Percentiles rank a stretch among this genome's conserved stretches.
Evolutionary conservation across 2,113 vertebrate genomes (phyloP).

Genomic region (Tachysurus fulvidraco): DNA sequence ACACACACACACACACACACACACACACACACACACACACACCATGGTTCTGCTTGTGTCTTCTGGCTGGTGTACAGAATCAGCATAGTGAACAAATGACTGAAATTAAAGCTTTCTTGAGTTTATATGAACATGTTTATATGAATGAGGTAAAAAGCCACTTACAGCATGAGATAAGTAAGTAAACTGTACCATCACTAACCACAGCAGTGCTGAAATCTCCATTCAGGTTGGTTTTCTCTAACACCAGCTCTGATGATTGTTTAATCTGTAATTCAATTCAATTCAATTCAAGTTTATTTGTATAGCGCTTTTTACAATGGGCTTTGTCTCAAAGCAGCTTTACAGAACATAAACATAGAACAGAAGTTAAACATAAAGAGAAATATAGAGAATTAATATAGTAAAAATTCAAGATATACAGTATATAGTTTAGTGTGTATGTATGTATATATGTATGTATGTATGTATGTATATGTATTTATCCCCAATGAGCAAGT

Average conservation of each 20-base stretch:
- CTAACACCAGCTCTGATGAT: neutral
- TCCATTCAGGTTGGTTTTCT: neutral
- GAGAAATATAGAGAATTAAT: too few relatives aligned
- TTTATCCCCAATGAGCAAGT: too few relatives aligned
- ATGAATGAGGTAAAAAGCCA: neutral
- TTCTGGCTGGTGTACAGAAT: neutral
- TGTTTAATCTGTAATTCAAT: neutral
- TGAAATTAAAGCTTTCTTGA: neutral
- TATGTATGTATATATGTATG: too few relatives aligned
- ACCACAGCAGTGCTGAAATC: neutral
- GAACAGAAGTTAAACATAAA: too few relatives aligned
- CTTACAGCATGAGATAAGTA: neutral
- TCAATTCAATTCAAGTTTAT: too few relatives aligned
- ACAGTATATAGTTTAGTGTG: too few relatives aligned
- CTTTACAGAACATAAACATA: too few relatives aligned
- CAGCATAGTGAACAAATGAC: neutral
- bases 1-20: slow-evolving; percentile 40
- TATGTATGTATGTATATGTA: too few relatives aligned
- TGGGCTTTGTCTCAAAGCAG: too few relatives aligned
- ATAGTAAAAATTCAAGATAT: too few relatives aligned
- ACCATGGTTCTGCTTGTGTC: neutral
- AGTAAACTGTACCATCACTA: neutral
- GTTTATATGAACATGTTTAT: neutral
- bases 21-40: slow-evolving; percentile 26
- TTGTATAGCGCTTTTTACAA: too few relatives aligned